Base-by-base conservation (phyloP, 2,888 invertebrate species). In the Cenopis cana region DNA sequence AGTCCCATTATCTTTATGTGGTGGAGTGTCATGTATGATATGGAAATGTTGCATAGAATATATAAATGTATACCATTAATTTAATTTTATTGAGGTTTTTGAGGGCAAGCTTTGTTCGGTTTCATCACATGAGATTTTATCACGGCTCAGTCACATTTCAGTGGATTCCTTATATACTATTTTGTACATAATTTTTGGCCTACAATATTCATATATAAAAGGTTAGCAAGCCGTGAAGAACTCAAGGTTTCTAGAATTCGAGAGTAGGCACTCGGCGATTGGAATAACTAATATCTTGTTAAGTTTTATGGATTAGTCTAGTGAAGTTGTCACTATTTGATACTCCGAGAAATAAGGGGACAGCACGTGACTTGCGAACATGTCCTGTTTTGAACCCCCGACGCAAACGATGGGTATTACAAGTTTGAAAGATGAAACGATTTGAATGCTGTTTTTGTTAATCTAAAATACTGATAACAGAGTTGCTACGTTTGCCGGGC, bases 1-100 rank as follows among this genome's bases (percentile, higher is more conserved):
- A n/a, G n/a, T n/a, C n/a, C n/a, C 82, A 81, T 82, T 84, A 85
- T 88, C 82, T 83, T 82, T 82, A 84, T 87, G 84, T 88, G 86
- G 86, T 84, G 83, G 80, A 83, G 81, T 85, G 84, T 83, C 79
- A 78, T 82, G 78, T 79, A 79, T 77, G 79, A 78, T 77, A 79
- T 78, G 77, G 73, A 71, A 74, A 77, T 73, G 75, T 77, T 79
- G 75, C 74, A 73, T 79, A 75, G 78, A 77, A 78, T 75, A 69
- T 85, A 82, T 85, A 83, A 85, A 86, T 86, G 87, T 90, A 87
- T 88, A 90, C 85, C 86, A 87, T 80, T 87, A 86, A 83, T 84
- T 80, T 81, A 82, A 83, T 84, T 76, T 77, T 79, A 80, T 83
- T 81, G 80, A 81, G 82, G 80, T 81, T 73, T 69, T 36, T 36